phyloP scores from a whole-genome alignment of 1,140 invertebrate species.

The Chrysoperla carnea region DNA sequence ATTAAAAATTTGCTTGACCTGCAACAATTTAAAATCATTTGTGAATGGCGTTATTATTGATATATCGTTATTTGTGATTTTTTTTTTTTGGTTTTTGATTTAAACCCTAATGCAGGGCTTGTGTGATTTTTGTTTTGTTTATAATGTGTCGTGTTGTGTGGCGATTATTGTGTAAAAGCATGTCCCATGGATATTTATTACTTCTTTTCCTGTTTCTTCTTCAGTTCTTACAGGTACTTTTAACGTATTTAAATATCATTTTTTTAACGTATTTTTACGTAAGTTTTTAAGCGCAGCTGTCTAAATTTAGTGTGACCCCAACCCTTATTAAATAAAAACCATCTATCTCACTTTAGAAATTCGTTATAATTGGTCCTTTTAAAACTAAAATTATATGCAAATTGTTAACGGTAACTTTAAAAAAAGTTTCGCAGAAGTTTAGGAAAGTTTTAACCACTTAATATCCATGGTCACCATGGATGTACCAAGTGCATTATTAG shows the following conservation, averaged over 20 bases:
- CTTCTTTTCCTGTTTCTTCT: slow-evolving; percentile 24
- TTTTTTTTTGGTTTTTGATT: neutral
- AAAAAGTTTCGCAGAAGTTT: too few relatives aligned
- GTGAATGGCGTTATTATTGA: neutral
- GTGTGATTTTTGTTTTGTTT: slow-evolving; percentile 11
- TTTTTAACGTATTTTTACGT: neutral
- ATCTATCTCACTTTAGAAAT: too few relatives aligned
- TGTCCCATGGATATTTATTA: slow-evolving; percentile 28
- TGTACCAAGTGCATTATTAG: too few relatives aligned
- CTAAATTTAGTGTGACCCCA: neutral
- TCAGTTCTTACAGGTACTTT: slow-evolving; percentile 22
- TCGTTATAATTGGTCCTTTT: too few relatives aligned
- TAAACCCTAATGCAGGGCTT: neutral
- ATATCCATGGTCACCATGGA: too few relatives aligned
- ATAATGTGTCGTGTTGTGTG: slow-evolving; percentile 28
- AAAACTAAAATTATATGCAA: too few relatives aligned
- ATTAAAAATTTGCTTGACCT: too few relatives aligned
- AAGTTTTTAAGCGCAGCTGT: neutral
- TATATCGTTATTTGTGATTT: neutral
- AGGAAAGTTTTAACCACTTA: too few relatives aligned
- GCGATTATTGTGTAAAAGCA: slow-evolving; percentile 26
- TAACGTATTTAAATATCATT: neutral
- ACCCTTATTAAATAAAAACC: too few relatives aligned
- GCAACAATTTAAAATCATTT: neutral
- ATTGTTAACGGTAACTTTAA: too few relatives aligned